Percentiles rank a stretch among this genome's conserved stretches.
These are phyloP conservation scores for Eudasyphora cyanicolor DNA, from an alignment of 2,888 invertebrate genomes.

Conservation along the genomic window DNA sequence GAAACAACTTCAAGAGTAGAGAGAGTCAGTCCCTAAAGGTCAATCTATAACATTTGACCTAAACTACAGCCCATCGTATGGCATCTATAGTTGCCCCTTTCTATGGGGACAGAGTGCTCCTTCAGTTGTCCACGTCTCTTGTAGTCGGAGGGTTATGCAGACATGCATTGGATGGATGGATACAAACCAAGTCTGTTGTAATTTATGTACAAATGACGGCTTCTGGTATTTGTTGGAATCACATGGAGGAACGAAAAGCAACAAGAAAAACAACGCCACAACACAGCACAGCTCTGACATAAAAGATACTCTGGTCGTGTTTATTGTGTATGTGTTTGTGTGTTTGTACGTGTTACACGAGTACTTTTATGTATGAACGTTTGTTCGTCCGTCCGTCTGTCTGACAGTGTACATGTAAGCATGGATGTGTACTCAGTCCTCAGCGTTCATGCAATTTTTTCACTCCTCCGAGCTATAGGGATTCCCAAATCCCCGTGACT, in stretches of 20 bases:
- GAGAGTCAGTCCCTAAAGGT: neutral
- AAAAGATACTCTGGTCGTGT: neutral
- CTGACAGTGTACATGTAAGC: neutral
- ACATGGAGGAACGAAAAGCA: slow-evolving; percentile 31
- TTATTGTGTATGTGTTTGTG: too few species aligned
- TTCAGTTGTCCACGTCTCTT: neutral
- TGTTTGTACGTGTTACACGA: slow-evolving; percentile 53
- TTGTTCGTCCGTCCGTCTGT: too few species aligned
- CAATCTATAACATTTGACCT: neutral
- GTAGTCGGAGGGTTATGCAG: neutral
- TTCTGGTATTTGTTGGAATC: slow-evolving; percentile 62
- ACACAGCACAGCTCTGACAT: neutral
- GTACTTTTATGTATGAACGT: slow-evolving; percentile 15
- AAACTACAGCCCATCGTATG: slow-evolving; percentile 14
- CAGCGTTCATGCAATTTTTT: neutral
- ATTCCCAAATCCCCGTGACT: neutral
- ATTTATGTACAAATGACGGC: slow-evolving; percentile 65
- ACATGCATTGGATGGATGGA: slow-evolving; percentile 39
- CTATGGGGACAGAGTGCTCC: slow-evolving; percentile 22
- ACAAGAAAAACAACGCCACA: slow-evolving; percentile 11
- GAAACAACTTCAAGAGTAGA: neutral
- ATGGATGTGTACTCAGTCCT: neutral
- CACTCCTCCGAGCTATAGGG: slow-evolving; percentile 10
- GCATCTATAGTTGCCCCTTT: slow-evolving; percentile 35
- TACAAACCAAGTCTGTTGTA: slow-evolving; percentile 51